Base-by-base conservation (phyloP, 2,888 invertebrate species). In the Xestia c-nigrum region DNA sequence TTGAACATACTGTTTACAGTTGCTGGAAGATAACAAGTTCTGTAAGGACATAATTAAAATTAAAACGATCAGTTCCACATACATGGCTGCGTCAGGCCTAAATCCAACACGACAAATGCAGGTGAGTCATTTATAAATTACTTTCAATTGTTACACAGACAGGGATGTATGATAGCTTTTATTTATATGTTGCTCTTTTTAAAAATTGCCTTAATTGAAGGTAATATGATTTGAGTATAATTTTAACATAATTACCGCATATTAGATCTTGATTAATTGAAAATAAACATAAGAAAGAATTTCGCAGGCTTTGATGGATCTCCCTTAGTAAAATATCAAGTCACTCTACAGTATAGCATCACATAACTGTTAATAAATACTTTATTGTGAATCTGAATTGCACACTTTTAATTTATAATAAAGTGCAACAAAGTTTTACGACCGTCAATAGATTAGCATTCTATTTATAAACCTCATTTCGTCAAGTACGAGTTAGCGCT, bases 11-110 rank as follows among this genome's bases (percentile, higher is more conserved):
- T 89, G 74, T 80, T 91, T 92, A 88, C 95, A 99, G 99, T 97
- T 99, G 74, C 94, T 99, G 85, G 99, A 99, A 92, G 97, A 98
- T 85, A 97, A 98, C 0, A 98, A 98, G 92, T 99, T 98, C 94
- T 91, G 94, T 87, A 98, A 98, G 94, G 98, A 98, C 90, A 98
- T 99, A 74, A 99, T 99, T 82, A 99, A 99, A 97, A 99, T 99
- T 84, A 99, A 99, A 95, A 99, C 99, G 16, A 99, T 99, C 91
- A 98, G 99, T 64, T 99, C 99, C 1, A 99, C 99, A 0, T 99
- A 99, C 92, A 99, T 99, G 99, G 99, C 99, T 66, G 99, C 99
- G 14, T 99, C 99, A 92, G 99, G 99, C 87, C 97, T 99, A 89
- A 98, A 98, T 91, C 98, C 98, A n/a, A 97, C 95, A 14, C 93